phyloP scores from a whole-genome alignment of 1,140 invertebrate species.

The Sitodiplosis mosellana region DNA sequence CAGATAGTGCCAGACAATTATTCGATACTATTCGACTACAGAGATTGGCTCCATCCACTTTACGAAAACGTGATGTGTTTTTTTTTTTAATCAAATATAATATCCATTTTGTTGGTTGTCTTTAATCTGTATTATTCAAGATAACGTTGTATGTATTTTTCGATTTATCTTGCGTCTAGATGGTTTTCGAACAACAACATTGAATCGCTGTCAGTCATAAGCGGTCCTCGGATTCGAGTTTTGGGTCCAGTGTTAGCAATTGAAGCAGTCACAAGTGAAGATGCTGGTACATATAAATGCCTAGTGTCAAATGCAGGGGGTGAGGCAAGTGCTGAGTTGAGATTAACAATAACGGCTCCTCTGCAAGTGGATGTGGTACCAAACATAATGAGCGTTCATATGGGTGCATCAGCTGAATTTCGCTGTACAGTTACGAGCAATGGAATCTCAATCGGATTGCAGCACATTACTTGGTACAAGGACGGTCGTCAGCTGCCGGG shows the following conservation, averaged over 20 bases:
- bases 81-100: too few species aligned
- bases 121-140: too few species aligned
- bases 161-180: conserved; percentile 21
- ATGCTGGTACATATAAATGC: conserved; percentile 40
- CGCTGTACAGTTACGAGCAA: conserved; percentile 39
- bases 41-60: too few species aligned
- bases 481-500: conserved; percentile 50
- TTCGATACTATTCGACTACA: too few species aligned
- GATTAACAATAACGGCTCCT: conserved; percentile 43
- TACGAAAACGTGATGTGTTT: too few species aligned
- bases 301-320: conserved; percentile 47
- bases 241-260: conserved; percentile 50
- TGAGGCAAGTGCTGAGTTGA: conserved; percentile 38
- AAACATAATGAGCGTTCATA: conserved; percentile 49
- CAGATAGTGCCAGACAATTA: too few species aligned
- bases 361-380: conserved; percentile 51
- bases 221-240: conserved; percentile 41
- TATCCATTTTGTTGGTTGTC: too few species aligned
- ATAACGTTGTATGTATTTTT: too few species aligned
- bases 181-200: conserved; percentile 47
- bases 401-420: conserved; percentile 58
- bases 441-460: conserved; percentile 23
- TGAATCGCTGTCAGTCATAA: conserved; percentile 39
- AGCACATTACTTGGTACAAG: conserved; percentile 45
- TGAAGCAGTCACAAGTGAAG: conserved; percentile 48